These are phyloP conservation scores for Rhingia campestris DNA, from an alignment of 2,888 invertebrate genomes.

Conservation along the genomic window DNA sequence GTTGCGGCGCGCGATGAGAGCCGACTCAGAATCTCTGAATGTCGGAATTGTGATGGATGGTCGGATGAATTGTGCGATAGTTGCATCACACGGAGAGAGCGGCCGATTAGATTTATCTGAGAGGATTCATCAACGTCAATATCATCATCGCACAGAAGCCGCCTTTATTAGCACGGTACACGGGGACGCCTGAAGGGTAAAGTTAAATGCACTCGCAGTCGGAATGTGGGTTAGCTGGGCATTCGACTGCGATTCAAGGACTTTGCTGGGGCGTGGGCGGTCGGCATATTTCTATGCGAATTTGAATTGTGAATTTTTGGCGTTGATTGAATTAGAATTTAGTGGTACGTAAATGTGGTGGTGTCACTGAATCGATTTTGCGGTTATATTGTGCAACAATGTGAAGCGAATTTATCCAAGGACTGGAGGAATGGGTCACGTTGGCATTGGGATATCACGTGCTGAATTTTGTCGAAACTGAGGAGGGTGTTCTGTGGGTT, in stretches of 20 bases:
- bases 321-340: constrained; percentile 52
- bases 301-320: constrained; percentile 61
- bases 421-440: no score
- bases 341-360: neutral
- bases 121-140: constrained; percentile 55
- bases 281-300: constrained; percentile 22
- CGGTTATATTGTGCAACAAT: no score
- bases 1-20: constrained; percentile 8
- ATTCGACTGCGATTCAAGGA: constrained; percentile 42
- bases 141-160: constrained; percentile 33
- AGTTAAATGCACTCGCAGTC: constrained; percentile 63
- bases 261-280: neutral
- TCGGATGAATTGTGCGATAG: constrained; percentile 57
- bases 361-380: no score
- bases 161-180: constrained; percentile 50
- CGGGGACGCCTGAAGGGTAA: constrained; percentile 45
- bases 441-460: no score
- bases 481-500: no score
- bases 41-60: constrained; percentile 65
- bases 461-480: no score
- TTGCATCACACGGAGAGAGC: constrained; percentile 42
- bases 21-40: constrained; percentile 47
- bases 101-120: constrained; percentile 58
- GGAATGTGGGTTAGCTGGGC: constrained; percentile 63
- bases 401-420: no score